These are phyloP conservation scores for Orgyia antiqua DNA, from an alignment of 2,888 invertebrate species.

Conservation along the genomic window DNA sequence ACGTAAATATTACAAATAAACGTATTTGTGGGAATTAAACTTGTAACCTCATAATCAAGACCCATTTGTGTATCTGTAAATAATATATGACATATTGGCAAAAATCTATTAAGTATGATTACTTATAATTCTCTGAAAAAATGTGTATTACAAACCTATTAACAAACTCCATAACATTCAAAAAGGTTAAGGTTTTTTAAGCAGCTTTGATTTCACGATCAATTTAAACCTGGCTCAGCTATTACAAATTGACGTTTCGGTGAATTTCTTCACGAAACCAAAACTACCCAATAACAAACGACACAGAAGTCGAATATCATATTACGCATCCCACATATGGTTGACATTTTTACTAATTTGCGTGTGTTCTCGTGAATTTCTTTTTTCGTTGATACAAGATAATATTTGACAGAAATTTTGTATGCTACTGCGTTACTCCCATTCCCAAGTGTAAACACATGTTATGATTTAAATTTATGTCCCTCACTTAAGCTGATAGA, in stretches of 20 bases:
- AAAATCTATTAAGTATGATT: no score
- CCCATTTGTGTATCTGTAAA: no score
- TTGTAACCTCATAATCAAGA: no score
- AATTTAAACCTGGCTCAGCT: conserved; percentile 47
- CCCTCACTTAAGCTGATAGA: no score
- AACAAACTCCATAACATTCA: no score
- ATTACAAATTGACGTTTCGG: conserved; percentile 49
- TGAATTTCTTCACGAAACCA: conserved; percentile 48
- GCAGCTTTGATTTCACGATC: conserved; percentile 47
- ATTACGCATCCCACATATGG: conserved; percentile 58
- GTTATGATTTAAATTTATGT: conserved; percentile 8
- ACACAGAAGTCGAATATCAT: conserved; percentile 47
- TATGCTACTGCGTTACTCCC: conserved; percentile 40
- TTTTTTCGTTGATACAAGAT: conserved; percentile 23
- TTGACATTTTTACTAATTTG: conserved; percentile 32
- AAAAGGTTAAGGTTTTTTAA: no score
- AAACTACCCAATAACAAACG: conserved; percentile 42
- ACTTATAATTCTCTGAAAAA: no score
- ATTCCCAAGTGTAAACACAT: conserved; percentile 15
- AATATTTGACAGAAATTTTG: conserved; percentile 33
- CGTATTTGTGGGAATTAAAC: no score
- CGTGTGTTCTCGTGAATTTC: conserved; percentile 42
- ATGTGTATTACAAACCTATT: no score
- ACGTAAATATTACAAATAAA: no score
- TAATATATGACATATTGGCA: no score